phyloP scores from a whole-genome alignment of 2,797 vertebrate species.

The Threskiornis aethiopicus region DNA sequence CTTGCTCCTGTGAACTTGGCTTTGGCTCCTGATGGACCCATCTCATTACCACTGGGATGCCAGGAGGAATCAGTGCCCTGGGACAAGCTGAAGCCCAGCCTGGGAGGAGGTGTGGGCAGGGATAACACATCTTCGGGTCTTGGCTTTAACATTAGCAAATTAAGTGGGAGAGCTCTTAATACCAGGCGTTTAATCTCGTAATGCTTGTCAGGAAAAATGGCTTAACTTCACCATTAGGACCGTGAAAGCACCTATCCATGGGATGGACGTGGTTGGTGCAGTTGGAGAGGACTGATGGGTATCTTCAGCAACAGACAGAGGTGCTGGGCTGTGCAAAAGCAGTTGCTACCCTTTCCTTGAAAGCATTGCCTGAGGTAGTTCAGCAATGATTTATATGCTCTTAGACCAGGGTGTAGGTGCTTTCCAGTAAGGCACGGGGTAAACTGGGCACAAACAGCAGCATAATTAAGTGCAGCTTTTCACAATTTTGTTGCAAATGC shows the following conservation, averaged over 20 bases:
- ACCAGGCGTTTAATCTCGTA: not conserved
- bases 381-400: not conserved
- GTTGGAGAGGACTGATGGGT: not conserved
- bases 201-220: not conserved
- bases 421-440: not conserved
- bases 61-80: not conserved
- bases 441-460: not conserved
- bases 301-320: not conserved
- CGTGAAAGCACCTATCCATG: rapidly evolving
- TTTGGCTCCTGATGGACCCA: not conserved
- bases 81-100: not conserved
- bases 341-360: not conserved
- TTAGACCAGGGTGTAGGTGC: not conserved
- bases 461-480: not conserved
- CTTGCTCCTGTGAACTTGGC: not conserved
- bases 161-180: not conserved
- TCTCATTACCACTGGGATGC: rapidly evolving
- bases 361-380: not conserved
- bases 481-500: not conserved
- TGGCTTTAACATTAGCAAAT: not conserved
- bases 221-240: not conserved
- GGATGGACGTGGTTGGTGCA: not conserved
- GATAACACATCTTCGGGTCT: not conserved
- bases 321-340: not conserved
- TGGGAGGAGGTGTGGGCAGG: not conserved